Base-by-base conservation (phyloP, 2,113 vertebrate genomes). In the Pungitius pungitius region DNA sequence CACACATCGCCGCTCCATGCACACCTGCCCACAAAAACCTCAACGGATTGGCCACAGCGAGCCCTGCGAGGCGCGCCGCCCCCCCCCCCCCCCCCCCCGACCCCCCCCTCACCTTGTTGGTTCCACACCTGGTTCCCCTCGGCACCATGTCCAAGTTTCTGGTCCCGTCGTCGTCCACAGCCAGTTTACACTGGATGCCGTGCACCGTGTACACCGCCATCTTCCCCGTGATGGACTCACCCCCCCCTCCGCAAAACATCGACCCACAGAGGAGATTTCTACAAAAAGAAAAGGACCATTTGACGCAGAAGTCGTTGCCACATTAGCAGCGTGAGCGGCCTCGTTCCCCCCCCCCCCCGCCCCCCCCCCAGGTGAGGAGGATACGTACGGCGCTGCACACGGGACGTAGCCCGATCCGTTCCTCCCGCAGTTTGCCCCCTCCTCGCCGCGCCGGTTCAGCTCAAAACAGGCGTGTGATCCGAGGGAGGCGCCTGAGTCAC, bases 221-320 rank as follows among this genome's bases (percentile, higher is more conserved):
- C 37, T 64, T 62, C 0, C 89, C 90, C 0, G 93, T 93, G 80
- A 95, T 76, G 0, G 76, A 92, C 0, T 76, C 33, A 0, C 77
- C 89, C 1, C 95, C 94, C 0, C 92, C 94, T 0, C 73, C 51
- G 4, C 97, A 98, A 82, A 94, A 94, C 39, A 97, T 92, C 0
- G 87, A 83, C 6, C 96, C 95, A 1, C 96, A 98, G 37, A 75
- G 94, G 1, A 93, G 59, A 24, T 93, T 85, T 69, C 96, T 97
- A 87, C 1, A 10, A 30, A 54, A 67, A 55, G 20, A 37, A 26
- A 33, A 45, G 7, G 26, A 26, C 12, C 6, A 22, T 18, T 6
- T 7, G 2, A 65, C 26, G 0, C 47, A 13, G 7, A n/a, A 7
- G 7, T n/a, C 14, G 40, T 37, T 35, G 6, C 3, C 5, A 67